A percentile compares a stretch with the other conserved stretches of the same genome.
phyloP scores from a whole-genome alignment of 2,797 vertebrate species.

The Parauchenoglanis ngamensis region DNA sequence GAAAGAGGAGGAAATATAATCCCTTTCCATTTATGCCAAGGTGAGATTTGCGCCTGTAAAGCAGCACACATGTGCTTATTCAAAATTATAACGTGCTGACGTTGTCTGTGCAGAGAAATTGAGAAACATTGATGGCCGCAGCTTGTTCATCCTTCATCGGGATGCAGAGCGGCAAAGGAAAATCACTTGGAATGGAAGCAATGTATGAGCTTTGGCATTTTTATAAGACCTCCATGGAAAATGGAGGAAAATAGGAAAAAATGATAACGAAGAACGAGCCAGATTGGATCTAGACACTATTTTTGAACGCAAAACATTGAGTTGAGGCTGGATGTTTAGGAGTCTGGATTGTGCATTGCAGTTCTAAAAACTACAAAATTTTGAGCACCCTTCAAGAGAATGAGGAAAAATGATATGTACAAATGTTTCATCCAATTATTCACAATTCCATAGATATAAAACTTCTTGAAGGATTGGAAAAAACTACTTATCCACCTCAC shows the following conservation, averaged over 20 bases:
- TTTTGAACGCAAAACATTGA: background rate
- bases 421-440: background rate
- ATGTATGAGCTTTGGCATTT: background rate
- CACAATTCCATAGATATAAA: background rate
- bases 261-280: background rate
- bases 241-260: background rate
- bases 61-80: background rate
- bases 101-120: background rate
- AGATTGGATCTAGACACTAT: background rate
- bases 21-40: conserved; percentile 1
- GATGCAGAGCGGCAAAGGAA: conserved; percentile 1
- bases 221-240: background rate
- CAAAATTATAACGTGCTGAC: conserved; percentile 1
- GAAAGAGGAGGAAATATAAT: conserved; percentile 12
- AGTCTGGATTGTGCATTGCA: background rate
- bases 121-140: background rate
- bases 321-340: background rate
- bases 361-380: background rate
- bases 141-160: background rate
- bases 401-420: background rate
- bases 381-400: background rate
- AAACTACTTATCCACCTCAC: background rate
- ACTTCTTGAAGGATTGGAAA: background rate
- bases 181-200: background rate
- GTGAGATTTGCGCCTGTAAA: conserved; percentile 8